These are phyloP conservation scores for Enteromius argenteus DNA, from an alignment of 2,797 vertebrate genomes.

Conservation along the genomic window DNA sequence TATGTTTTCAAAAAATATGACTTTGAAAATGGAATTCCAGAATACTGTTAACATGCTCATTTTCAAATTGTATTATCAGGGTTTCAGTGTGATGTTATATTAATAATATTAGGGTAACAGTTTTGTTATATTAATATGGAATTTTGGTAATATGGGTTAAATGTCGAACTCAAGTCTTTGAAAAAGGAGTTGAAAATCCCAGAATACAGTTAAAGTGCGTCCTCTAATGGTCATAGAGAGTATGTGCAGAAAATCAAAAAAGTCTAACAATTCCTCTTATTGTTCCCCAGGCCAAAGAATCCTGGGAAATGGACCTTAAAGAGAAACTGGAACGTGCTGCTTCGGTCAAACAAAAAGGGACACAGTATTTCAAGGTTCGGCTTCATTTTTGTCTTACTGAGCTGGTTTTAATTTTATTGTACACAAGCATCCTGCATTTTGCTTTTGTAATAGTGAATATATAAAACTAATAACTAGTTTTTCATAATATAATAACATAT, in stretches of 20 bases:
- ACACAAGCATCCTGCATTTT: neutral
- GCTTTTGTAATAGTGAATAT: neutral
- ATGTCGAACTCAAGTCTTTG: neutral
- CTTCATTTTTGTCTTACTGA: neutral
- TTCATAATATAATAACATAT: neutral
- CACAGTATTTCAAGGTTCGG: slow-evolving; percentile 92
- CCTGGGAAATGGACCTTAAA: slow-evolving; percentile 95
- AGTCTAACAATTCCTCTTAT: neutral
- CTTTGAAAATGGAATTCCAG: too few relatives aligned
- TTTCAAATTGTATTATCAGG: too few relatives aligned
- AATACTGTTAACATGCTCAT: too few relatives aligned
- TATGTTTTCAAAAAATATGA: too few relatives aligned
- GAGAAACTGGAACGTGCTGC: slow-evolving; percentile 89
- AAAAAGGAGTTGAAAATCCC: neutral
- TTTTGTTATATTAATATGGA: neutral
- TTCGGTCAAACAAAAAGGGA: slow-evolving; percentile 91
- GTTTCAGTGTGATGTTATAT: too few relatives aligned
- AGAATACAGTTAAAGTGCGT: slow-evolving; percentile 30
- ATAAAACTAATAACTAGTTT: neutral
- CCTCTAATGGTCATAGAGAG: slow-evolving; percentile 41
- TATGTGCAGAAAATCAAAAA: slow-evolving; percentile 37
- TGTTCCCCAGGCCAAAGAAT: slow-evolving; percentile 88
- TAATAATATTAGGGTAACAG: too few relatives aligned
- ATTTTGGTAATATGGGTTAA: neutral
- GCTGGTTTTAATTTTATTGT: neutral